phyloP scores from a whole-genome alignment of 2,888 invertebrate species.

The Tetropium fuscum region DNA sequence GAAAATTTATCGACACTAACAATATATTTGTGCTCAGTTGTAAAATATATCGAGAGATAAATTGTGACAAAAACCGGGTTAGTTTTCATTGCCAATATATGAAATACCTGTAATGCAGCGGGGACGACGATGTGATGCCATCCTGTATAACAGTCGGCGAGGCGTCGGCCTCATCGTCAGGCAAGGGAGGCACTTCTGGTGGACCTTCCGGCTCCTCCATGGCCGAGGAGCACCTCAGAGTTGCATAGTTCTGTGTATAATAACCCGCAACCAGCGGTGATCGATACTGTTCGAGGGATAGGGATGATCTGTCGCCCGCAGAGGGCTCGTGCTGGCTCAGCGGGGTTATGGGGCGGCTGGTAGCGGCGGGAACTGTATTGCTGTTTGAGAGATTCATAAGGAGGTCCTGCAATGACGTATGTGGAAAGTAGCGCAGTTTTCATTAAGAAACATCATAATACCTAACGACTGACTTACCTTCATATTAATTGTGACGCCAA shows the following conservation, averaged over 20 bases:
- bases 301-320: constrained; percentile 58
- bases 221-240: constrained; percentile 56
- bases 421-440: no score
- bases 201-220: constrained; percentile 52
- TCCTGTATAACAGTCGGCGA: constrained; percentile 9
- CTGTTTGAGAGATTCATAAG: constrained; percentile 70
- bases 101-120: constrained; percentile 52
- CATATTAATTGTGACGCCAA: constrained; percentile 74
- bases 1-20: no score
- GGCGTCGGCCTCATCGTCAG: constrained; percentile 48
- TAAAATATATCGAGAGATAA: no score
- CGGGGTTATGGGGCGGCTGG: constrained; percentile 62
- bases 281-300: constrained; percentile 68
- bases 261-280: constrained; percentile 69
- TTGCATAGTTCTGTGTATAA: constrained; percentile 68
- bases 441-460: no score
- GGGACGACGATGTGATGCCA: constrained; percentile 45
- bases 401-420: constrained; percentile 70
- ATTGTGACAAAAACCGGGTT: no score
- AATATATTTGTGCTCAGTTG: no score
- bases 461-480: constrained; percentile 67
- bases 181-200: constrained; percentile 62
- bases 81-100: no score
- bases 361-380: constrained; percentile 45
- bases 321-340: constrained; percentile 61